A percentile compares a stretch with the other conserved stretches of the same genome.
Evolutionary conservation across 2,888 invertebrate genomes (phyloP).

Genomic region (Erebia ligea): DNA sequence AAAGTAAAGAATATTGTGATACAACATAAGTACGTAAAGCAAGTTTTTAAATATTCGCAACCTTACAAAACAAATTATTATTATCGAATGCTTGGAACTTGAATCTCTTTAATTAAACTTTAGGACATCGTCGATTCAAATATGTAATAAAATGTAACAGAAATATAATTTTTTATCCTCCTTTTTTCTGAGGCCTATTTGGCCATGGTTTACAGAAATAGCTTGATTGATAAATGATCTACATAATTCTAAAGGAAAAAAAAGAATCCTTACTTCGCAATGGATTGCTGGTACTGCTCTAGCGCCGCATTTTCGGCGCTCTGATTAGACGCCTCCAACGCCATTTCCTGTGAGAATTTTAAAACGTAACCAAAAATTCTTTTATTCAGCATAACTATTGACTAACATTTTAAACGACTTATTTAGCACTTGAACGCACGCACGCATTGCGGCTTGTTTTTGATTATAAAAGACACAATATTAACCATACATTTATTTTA

Average conservation of each 20-base stretch:
- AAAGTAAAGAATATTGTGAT: neutral
- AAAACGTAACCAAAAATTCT: neutral
- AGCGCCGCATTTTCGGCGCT: constrained; percentile 90
- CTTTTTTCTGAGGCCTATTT: no score
- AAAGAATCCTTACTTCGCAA: constrained; percentile 86
- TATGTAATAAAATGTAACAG: no score
- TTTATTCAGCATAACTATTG: neutral
- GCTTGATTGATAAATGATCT: no score
- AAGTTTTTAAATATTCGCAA: neutral
- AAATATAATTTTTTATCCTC: no score
- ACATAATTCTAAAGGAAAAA: neutral
- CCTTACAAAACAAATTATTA: no score
- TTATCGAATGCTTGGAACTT: no score
- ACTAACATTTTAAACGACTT: no score
- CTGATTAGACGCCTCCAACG: constrained; percentile 61
- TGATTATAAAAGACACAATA: neutral
- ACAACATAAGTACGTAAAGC: constrained; percentile 1
- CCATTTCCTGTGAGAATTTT: constrained; percentile 59
- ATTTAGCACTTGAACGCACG: no score
- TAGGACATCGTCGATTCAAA: no score
- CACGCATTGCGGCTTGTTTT: neutral
- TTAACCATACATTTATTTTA: neutral
- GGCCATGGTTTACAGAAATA: no score
- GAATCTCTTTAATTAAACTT: no score
- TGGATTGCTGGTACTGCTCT: constrained; percentile 91